phyloP scores from a whole-genome alignment of 2,113 vertebrate genomes.

The Muntiacus muntjak region DNA sequence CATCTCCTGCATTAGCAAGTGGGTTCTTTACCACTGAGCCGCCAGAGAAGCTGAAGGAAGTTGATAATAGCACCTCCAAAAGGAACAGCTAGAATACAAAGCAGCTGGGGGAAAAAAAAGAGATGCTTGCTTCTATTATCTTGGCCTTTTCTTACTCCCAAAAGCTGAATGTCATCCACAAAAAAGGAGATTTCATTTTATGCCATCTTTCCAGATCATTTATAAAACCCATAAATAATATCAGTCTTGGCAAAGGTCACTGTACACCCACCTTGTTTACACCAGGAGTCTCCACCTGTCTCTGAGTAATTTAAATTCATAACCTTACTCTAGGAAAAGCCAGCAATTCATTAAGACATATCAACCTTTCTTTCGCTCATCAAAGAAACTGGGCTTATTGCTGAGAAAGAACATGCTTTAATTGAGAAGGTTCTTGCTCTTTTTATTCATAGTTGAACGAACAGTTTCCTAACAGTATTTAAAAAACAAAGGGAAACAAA shows the following conservation, averaged over 20 bases:
- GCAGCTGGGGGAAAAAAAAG: too few species aligned
- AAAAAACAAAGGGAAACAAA: slow-evolving; percentile 6
- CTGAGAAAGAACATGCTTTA: neutral
- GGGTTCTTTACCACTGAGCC: neutral
- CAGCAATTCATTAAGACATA: neutral
- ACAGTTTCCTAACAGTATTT: neutral
- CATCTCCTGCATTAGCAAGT: neutral
- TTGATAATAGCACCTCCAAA: neutral
- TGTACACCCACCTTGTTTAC: neutral
- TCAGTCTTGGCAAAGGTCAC: neutral
- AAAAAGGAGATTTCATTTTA: neutral
- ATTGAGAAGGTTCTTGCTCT: neutral
- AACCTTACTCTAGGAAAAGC: neutral
- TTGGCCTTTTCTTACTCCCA: neutral
- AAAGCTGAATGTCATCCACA: neutral
- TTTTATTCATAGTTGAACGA: neutral
- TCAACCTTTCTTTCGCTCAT: neutral
- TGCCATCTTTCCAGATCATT: neutral
- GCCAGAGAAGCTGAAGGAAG: neutral
- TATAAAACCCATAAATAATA: neutral
- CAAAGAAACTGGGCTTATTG: neutral
- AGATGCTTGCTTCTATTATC: neutral
- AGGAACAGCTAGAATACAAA: neutral
- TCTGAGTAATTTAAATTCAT: slow-evolving; percentile 9
- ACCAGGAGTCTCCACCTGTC: neutral